Percentiles rank a stretch among this genome's conserved stretches.
These are phyloP conservation scores for Phanerotoma sp. DNA, from an alignment of 2,888 invertebrate genomes.

Conservation along the genomic window DNA sequence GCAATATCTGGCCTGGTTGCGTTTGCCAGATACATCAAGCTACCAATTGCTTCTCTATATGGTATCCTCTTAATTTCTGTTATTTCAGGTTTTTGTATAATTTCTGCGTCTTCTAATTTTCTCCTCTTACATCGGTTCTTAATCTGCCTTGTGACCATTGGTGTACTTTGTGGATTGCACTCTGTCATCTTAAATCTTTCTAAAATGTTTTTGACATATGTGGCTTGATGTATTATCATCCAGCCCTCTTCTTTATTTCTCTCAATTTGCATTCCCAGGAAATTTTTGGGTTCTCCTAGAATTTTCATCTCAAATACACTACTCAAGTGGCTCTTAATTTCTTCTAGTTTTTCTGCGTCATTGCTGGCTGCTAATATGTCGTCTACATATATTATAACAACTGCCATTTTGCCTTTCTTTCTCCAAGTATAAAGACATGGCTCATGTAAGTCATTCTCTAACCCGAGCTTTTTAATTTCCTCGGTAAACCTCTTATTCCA, in stretches of 20 bases:
- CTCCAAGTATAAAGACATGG: conserved; percentile 20
- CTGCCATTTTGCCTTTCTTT: neutral
- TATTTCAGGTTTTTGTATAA: too few relatives aligned
- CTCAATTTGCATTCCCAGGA: conserved; percentile 21
- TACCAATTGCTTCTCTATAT: too few relatives aligned
- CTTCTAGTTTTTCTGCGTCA: conserved; percentile 16
- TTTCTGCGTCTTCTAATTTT: neutral
- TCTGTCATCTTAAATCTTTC: conserved; percentile 22
- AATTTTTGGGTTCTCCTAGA: conserved; percentile 17
- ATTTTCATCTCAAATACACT: conserved; percentile 19
- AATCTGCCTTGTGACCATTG: conserved; percentile 14
- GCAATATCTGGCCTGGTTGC: conserved; percentile 8
- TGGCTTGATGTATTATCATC: conserved; percentile 9
- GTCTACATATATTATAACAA: conserved; percentile 32
- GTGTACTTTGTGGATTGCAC: conserved; percentile 11
- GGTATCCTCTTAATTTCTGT: too few relatives aligned
- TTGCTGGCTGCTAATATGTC: conserved; percentile 32
- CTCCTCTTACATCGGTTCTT: conserved; percentile 8
- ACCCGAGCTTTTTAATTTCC: conserved; percentile 13
- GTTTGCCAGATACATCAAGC: conserved; percentile 7
- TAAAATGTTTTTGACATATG: conserved; percentile 21
- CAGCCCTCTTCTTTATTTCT: neutral
- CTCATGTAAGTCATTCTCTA: conserved; percentile 18
- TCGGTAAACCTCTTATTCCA: conserved; percentile 21
- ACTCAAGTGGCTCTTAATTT: conserved; percentile 25